Conservation (phyloP, 2,888 invertebrate genomes). For the Leucania comma region DNA sequence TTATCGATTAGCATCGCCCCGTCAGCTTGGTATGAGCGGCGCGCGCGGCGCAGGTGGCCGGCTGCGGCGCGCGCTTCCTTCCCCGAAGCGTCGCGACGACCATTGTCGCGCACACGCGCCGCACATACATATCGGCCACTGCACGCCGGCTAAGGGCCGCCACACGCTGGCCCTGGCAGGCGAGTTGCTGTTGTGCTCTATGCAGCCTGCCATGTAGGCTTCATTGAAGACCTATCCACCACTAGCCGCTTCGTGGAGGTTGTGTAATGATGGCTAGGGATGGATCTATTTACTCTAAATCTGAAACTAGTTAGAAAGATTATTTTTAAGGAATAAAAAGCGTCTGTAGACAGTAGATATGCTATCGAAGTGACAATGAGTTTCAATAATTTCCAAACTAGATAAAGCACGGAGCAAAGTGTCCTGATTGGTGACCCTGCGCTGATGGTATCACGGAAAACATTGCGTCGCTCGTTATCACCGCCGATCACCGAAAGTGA, state of each 20-base stretch:
- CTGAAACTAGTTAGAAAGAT: not conserved
- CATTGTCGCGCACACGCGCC: conserved; percentile 75
- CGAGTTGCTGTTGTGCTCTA: too few species aligned
- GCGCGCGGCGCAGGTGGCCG: conserved; percentile 69
- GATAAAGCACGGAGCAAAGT: not conserved
- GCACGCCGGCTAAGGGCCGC: not conserved
- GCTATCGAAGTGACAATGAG: not conserved
- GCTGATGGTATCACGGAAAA: conserved; percentile 26
- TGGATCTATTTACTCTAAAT: not conserved
- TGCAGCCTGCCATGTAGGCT: too few species aligned
- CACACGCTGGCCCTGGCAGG: not conserved
- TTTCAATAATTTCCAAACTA: not conserved
- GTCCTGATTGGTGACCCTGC: not conserved
- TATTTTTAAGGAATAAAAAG: not conserved
- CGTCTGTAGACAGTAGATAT: not conserved
- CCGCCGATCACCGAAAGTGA: conserved; percentile 16
- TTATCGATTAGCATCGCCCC: conserved; percentile 61
- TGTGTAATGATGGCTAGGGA: not conserved
- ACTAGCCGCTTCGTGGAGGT: not conserved
- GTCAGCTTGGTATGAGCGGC: conserved; percentile 50
- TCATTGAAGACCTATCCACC: not conserved
- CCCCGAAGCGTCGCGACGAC: conserved; percentile 75
- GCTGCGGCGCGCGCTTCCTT: conserved; percentile 78
- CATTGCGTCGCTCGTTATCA: conserved; percentile 23
- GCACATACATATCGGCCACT: conserved; percentile 63